Evolutionary conservation across 2,797 vertebrate species (phyloP).

Genomic region (Mormyrops attenuatus): DNA sequence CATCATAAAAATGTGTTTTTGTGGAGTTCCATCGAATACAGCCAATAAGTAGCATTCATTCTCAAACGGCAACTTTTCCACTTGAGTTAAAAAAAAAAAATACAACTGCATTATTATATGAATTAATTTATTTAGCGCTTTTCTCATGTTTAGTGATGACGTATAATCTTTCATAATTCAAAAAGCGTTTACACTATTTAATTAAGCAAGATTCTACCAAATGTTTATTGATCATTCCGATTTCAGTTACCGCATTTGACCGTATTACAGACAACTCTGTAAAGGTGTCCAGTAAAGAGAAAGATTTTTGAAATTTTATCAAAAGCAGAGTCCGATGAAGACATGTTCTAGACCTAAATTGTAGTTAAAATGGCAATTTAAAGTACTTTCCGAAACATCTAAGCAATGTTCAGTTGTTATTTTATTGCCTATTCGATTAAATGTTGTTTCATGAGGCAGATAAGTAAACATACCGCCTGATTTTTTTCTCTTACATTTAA

Average conservation of each 20-base stretch:
- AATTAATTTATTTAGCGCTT: not conserved
- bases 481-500: not conserved
- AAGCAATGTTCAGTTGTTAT: not conserved
- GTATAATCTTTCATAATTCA: not conserved
- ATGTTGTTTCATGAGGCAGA: not conserved
- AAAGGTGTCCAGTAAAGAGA: not conserved
- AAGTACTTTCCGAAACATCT: not conserved
- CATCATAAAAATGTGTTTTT: not conserved
- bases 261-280: not conserved
- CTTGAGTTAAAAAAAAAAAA: not conserved
- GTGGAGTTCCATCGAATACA: not conserved
- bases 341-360: not conserved
- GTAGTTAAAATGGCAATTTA: not conserved
- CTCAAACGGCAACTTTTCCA: not conserved
- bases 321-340: not conserved
- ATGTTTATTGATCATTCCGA: not conserved
- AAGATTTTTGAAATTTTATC: not conserved
- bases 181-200: not conserved
- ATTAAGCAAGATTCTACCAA: not conserved
- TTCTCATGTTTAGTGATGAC: not conserved
- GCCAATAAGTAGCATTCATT: not conserved
- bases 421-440: not conserved
- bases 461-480: not conserved
- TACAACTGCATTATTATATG: not conserved
- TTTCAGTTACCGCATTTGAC: not conserved